Conservation (phyloP, 30 jellyfish, hydroid and myxozoan species). For the Nemopilema nomurai region DNA sequence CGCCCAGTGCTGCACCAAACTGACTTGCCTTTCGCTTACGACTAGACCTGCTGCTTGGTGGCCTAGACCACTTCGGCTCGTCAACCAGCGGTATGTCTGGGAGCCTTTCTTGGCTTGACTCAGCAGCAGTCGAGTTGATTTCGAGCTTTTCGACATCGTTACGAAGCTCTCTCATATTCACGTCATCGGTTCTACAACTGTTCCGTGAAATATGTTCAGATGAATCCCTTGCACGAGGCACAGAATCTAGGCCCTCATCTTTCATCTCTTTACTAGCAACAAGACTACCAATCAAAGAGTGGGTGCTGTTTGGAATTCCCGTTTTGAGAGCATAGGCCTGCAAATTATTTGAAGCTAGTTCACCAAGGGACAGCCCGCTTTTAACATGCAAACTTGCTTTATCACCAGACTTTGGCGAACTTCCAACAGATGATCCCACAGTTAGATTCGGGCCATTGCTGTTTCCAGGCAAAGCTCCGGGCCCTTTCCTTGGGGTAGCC, state of each 20-base stretch:
- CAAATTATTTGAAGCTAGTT: neutral
- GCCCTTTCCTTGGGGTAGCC: neutral
- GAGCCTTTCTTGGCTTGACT: too few relatives aligned
- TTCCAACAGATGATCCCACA: neutral
- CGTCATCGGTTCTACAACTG: too few relatives aligned
- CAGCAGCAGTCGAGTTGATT: neutral
- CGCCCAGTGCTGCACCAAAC: conserved; percentile 30
- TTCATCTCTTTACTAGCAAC: neutral
- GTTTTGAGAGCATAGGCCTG: neutral
- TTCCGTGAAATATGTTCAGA: too few relatives aligned
- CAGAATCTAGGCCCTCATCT: neutral
- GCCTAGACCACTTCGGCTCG: neutral
- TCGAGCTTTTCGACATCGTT: neutral
- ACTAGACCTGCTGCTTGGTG: neutral
- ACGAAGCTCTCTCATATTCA: neutral
- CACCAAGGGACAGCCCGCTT: neutral
- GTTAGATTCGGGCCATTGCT: neutral
- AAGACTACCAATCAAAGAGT: neutral
- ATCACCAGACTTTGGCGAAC: neutral
- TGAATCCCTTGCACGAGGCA: neutral
- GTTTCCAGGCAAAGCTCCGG: neutral
- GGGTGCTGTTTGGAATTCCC: neutral
- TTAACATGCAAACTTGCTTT: neutral
- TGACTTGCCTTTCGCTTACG: conserved; percentile 27
- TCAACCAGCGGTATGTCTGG: too few relatives aligned